These are phyloP conservation scores for Pandemis heparana DNA, from an alignment of 2,888 invertebrate species.

Conservation along the genomic window DNA sequence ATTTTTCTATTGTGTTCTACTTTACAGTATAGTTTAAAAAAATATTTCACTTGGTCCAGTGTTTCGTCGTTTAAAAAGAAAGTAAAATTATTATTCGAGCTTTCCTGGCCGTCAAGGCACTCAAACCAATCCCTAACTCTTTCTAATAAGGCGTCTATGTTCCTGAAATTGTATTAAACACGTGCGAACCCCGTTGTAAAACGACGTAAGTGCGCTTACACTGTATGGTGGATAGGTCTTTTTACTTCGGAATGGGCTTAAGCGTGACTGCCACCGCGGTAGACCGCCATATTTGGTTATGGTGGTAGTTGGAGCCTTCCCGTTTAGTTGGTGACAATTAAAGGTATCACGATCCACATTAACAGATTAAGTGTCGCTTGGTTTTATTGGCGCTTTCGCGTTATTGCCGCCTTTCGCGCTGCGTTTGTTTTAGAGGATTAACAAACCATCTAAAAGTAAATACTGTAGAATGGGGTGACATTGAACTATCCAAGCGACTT, in stretches of 20 bases:
- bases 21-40: too few relatives aligned
- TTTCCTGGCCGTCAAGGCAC: neutral
- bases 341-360: constrained; percentile 67
- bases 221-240: neutral
- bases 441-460: too few relatives aligned
- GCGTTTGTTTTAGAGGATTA: too few relatives aligned
- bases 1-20: too few relatives aligned
- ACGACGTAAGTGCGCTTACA: neutral
- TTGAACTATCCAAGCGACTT: too few relatives aligned
- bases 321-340: constrained; percentile 69
- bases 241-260: constrained; percentile 30
- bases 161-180: constrained; percentile 6
- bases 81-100: neutral
- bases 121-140: constrained; percentile 8
- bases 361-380: constrained; percentile 54
- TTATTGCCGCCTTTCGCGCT: constrained; percentile 23
- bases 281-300: constrained; percentile 52
- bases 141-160: constrained; percentile 1
- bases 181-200: neutral
- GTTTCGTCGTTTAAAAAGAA: neutral
- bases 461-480: too few relatives aligned
- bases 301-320: constrained; percentile 51
- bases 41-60: too few relatives aligned
- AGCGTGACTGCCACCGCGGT: constrained; percentile 58
- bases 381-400: constrained; percentile 31